phyloP scores from a whole-genome alignment of 2,888 invertebrate species.

The Branchipolynoe longqiensis region DNA sequence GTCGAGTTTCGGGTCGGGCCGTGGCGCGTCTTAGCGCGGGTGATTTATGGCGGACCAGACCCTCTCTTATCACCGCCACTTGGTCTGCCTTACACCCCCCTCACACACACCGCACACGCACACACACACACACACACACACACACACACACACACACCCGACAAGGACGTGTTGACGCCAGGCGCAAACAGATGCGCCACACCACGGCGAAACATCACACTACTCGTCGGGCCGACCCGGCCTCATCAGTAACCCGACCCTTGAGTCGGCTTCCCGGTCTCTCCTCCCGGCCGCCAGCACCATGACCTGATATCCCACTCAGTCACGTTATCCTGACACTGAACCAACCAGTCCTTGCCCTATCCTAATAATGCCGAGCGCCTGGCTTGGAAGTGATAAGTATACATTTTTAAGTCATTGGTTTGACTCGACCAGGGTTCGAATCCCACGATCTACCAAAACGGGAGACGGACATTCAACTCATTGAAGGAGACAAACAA shows the following conservation, averaged over 20 bases:
- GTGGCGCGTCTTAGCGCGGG: neutral
- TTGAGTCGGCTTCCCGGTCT: conserved; percentile 14
- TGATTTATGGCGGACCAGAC: conserved; percentile 43
- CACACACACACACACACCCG: neutral
- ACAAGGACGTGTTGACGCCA: conserved; percentile 41
- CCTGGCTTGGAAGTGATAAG: too few species aligned
- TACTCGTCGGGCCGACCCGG: neutral
- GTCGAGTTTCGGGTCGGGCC: conserved; percentile 13
- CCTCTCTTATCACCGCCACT: conserved; percentile 22
- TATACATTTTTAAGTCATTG: too few species aligned
- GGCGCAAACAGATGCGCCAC: conserved; percentile 41
- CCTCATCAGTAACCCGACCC: conserved; percentile 37
- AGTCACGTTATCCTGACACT: too few species aligned
- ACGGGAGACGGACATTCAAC: too few species aligned
- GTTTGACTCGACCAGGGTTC: too few species aligned
- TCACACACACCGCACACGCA: conserved; percentile 4
- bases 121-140: conserved; percentile 12
- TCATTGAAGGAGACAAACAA: too few species aligned
- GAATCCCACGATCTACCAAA: too few species aligned
- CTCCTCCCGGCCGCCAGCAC: too few species aligned
- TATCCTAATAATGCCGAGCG: too few species aligned
- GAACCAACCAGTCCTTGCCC: too few species aligned
- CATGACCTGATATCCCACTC: too few species aligned
- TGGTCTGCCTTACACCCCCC: conserved; percentile 24
- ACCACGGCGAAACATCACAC: conserved; percentile 16